Evolutionary conservation across 2,113 vertebrate species (phyloP).

Genomic region (Atlantisia rogersi): DNA sequence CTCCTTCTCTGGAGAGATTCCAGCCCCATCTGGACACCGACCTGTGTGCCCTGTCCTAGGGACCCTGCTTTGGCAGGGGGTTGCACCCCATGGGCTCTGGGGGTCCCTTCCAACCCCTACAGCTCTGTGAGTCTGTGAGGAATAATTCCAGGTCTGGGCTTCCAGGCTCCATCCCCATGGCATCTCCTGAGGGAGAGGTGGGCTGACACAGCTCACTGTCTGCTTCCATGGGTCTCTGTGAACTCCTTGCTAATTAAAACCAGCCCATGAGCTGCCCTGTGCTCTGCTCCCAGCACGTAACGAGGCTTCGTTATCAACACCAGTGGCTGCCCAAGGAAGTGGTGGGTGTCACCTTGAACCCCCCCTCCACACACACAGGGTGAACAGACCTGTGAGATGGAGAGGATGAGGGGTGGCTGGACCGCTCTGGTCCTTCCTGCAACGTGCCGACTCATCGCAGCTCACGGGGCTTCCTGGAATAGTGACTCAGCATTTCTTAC

Average conservation of each 20-base stretch:
- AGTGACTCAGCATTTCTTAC: constrained; percentile 57
- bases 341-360: not conserved
- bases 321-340: fast-evolving
- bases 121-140: not conserved
- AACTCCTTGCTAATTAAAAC: not conserved
- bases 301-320: fast-evolving
- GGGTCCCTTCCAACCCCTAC: no score
- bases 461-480: constrained; percentile 29
- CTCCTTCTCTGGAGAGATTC: no score
- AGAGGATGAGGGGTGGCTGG: not conserved
- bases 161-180: fast-evolving
- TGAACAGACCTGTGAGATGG: not conserved
- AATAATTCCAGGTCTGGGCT: not conserved
- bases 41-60: no score
- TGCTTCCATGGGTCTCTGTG: not conserved
- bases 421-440: not conserved
- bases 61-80: no score
- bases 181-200: not conserved
- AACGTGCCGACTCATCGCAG: not conserved
- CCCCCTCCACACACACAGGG: not conserved
- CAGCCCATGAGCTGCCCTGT: not conserved
- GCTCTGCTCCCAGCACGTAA: not conserved
- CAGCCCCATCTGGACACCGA: no score
- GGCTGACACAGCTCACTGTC: not conserved
- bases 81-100: no score